Evolutionary conservation across 2,797 vertebrate genomes (phyloP).

Genomic region (Tachyglossus aculeatus): DNA sequence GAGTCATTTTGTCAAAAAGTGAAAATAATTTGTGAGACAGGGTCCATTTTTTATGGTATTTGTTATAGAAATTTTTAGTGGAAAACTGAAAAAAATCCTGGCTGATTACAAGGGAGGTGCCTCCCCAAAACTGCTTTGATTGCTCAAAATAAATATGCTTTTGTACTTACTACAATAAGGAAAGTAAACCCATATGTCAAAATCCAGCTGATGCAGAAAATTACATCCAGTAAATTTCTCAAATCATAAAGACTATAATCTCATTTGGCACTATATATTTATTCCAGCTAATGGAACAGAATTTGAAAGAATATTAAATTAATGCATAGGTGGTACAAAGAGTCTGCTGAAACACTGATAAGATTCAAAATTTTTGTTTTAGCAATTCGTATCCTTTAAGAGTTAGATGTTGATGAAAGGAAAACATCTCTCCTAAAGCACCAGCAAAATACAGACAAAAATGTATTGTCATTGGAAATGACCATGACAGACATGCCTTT

Average conservation of each 20-base stretch:
- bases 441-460: no score
- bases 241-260: not conserved
- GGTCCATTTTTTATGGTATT: not conserved
- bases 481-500: no score
- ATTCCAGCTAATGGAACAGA: not conserved
- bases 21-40: no score
- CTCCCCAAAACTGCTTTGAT: slow-evolving; percentile 29
- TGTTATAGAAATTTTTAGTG: slow-evolving; percentile 30
- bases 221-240: slow-evolving; percentile 10
- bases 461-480: no score
- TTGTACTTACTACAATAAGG: slow-evolving; percentile 10
- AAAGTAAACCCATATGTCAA: slow-evolving; percentile 3
- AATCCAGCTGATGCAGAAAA: slow-evolving; percentile 21
- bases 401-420: not conserved
- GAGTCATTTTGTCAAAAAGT: no score
- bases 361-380: not conserved
- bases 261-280: not conserved
- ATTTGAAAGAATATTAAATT: not conserved
- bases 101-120: not conserved
- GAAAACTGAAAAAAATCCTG: slow-evolving; percentile 5
- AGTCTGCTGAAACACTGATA: not conserved
- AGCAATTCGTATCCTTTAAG: slow-evolving; percentile 2
- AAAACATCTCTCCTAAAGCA: no score
- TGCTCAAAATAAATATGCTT: slow-evolving; percentile 21
- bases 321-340: not conserved